These are phyloP conservation scores for Ectemnius cavifrons DNA, from an alignment of 2,888 invertebrate species.

Conservation along the genomic window DNA sequence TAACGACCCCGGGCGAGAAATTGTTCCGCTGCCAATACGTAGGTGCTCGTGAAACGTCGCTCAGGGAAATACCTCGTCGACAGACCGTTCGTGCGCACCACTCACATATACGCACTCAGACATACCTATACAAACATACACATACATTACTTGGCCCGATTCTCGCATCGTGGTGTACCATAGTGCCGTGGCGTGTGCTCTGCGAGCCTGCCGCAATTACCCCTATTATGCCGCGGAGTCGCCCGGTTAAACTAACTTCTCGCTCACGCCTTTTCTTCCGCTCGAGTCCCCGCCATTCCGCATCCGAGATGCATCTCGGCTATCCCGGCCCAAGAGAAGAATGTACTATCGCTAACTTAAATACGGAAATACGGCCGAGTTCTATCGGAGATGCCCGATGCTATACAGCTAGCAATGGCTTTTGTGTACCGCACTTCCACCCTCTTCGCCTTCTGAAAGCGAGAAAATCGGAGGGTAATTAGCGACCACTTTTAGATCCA, in stretches of 20 bases:
- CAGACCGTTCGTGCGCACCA: conserved; percentile 33
- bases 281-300: not conserved
- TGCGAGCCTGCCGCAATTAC: conserved; percentile 16
- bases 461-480: conserved; percentile 4
- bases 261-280: not conserved
- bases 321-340: too few relatives aligned
- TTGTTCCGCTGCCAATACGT: conserved; percentile 48
- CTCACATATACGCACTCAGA: conserved; percentile 15
- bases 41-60: conserved; percentile 17
- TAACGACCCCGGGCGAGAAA: conserved; percentile 51
- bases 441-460: not conserved
- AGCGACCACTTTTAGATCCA: not conserved
- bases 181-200: too few relatives aligned
- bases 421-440: not conserved
- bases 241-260: not conserved
- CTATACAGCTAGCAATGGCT: not conserved
- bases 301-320: not conserved
- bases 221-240: conserved; percentile 21
- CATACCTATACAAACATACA: too few relatives aligned
- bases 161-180: too few relatives aligned
- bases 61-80: conserved; percentile 18
- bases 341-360: not conserved
- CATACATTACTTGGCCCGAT: too few relatives aligned
- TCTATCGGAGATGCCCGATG: not conserved
- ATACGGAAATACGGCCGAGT: not conserved